These are phyloP conservation scores for Carassius gibelio DNA, from an alignment of 2,113 vertebrate genomes.

Conservation along the genomic window DNA sequence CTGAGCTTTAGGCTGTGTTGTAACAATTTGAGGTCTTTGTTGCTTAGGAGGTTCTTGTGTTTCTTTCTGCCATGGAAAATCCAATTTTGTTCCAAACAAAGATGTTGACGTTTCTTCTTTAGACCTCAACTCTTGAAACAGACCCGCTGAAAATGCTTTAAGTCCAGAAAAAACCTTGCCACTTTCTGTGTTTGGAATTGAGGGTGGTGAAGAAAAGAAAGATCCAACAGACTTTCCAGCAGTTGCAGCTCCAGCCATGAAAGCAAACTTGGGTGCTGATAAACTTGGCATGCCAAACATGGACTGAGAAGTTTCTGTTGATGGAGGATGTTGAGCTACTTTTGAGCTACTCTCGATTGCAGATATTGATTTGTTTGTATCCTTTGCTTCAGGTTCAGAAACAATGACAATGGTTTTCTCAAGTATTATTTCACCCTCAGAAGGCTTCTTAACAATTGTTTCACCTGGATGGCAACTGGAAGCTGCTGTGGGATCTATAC, in stretches of 20 bases:
- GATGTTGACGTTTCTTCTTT: conserved; percentile 70
- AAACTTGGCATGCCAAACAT: conserved; percentile 76
- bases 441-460: conserved; percentile 41
- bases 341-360: conserved; percentile 24
- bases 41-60: conserved; percentile 66
- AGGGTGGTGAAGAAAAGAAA: conserved; percentile 81
- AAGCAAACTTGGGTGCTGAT: conserved; percentile 72
- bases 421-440: conserved; percentile 56
- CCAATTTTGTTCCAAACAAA: conserved; percentile 82
- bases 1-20: conserved; percentile 71
- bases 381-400: conserved; percentile 58
- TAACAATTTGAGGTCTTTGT: conserved; percentile 63
- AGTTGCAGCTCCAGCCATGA: conserved; percentile 76
- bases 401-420: conserved; percentile 61
- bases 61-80: conserved; percentile 82
- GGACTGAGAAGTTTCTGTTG: conserved; percentile 64
- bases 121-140: conserved; percentile 84
- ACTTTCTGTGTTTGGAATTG: conserved; percentile 66
- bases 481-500: conserved; percentile 4
- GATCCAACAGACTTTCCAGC: conserved; percentile 80
- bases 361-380: conserved; percentile 55
- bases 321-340: conserved; percentile 50
- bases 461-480: not conserved
- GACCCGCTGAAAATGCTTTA: conserved; percentile 82
- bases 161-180: conserved; percentile 82